phyloP scores from a whole-genome alignment of 2,888 invertebrate genomes.

The Epinotia ramella region DNA sequence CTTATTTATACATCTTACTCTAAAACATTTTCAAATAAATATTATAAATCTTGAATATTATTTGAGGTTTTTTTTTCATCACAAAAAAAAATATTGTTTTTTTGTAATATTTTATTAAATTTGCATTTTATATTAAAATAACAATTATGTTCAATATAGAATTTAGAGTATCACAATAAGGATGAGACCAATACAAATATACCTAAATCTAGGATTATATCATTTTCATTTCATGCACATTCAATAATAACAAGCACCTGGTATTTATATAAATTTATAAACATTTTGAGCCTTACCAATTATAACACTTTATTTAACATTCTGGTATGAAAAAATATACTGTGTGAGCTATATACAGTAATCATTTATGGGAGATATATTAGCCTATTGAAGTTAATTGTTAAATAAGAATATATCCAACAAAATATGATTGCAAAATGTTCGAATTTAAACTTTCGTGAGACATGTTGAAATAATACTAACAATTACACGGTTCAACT shows the following conservation, averaged over 20 bases:
- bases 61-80: slow-evolving; percentile 5
- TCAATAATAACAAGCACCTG: slow-evolving; percentile 45
- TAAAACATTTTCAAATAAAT: slow-evolving; percentile 41
- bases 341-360: slow-evolving; percentile 3
- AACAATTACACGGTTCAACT: too few species aligned
- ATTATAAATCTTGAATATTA: slow-evolving; percentile 28
- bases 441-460: too few species aligned
- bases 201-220: slow-evolving; percentile 32
- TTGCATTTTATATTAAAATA: slow-evolving; percentile 44
- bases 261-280: slow-evolving; percentile 15
- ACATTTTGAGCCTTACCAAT: slow-evolving; percentile 41
- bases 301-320: slow-evolving; percentile 3
- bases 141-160: slow-evolving; percentile 36
- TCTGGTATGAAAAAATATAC: slow-evolving; percentile 14
- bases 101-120: slow-evolving; percentile 34
- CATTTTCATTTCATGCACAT: slow-evolving; percentile 41
- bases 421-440: too few species aligned
- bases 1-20: slow-evolving; percentile 46
- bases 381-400: background rate
- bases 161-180: slow-evolving; percentile 69
- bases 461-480: too few species aligned
- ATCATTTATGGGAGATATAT: background rate
- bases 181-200: slow-evolving; percentile 70
- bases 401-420: too few species aligned
- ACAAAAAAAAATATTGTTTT: slow-evolving; percentile 19